A percentile compares a stretch with the other conserved stretches of the same genome.
Conservation (phyloP, 2,797 vertebrate genomes). For the Garrulus glandarius region DNA sequence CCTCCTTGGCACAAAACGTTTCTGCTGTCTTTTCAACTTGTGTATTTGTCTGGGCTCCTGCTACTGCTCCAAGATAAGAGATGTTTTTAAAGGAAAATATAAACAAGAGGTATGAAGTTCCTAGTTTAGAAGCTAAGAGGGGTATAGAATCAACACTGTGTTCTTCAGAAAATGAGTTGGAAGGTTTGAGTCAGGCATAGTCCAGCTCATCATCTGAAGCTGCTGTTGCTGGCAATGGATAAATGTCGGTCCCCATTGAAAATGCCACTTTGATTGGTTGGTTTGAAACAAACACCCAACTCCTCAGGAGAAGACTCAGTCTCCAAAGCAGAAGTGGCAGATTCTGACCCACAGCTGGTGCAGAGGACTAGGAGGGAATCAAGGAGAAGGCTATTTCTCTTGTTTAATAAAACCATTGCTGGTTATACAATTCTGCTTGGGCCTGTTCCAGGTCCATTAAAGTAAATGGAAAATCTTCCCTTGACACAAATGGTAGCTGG, state of each 20-base stretch:
- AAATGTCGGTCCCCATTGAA: not conserved
- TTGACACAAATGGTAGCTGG: not conserved
- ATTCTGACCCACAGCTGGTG: not conserved
- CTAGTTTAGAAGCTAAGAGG: not conserved
- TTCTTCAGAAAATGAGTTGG: not conserved
- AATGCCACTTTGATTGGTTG: not conserved
- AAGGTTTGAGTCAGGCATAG: not conserved
- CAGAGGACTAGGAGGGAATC: not conserved
- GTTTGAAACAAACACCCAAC: not conserved
- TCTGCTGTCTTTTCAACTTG: not conserved
- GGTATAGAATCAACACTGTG: not conserved
- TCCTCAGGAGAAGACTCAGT: not conserved
- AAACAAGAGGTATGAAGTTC: slow-evolving; percentile 10
- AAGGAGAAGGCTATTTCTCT: not conserved
- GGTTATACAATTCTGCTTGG: not conserved
- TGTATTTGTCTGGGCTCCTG: not conserved
- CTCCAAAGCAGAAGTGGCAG: not conserved
- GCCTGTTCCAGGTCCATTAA: not conserved
- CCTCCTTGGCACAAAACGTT: not conserved
- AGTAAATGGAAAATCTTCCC: slow-evolving; percentile 21
- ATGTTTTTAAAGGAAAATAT: not conserved
- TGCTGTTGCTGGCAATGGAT: not conserved
- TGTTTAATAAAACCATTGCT: not conserved
- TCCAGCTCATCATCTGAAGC: not conserved
- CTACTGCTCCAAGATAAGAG: not conserved